Base-by-base conservation (phyloP, 2,888 invertebrate genomes). In the Lochmaea crataegi region DNA sequence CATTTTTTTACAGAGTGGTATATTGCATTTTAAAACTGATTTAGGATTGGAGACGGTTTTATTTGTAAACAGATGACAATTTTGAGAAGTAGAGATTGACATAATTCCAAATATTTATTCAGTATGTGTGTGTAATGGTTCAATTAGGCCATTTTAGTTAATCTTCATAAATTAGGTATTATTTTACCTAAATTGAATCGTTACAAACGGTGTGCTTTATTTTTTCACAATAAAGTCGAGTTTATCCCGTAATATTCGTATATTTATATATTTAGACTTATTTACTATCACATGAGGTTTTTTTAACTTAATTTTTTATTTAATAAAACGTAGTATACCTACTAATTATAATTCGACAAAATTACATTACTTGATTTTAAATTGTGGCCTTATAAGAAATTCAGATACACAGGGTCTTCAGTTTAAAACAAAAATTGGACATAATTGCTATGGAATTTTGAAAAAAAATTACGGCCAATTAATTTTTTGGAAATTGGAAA, bases 341-440 rank as follows among this genome's bases (percentile, higher is more conserved):
- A 68, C 68, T 63, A 68, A 68, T 68, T 63, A 42, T 22, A 32
- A 53, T 60, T 45, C 41, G 18, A 58, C 68, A 68, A 68, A 68
- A 68, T 68, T 68, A 63, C 63, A 68, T 68, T 68, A 63, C 68
- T 68, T 32, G 10, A 61, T 26, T 51, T 63, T 51, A 51, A 53
- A 68, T 68, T 68, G 68, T 68, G 68, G 68, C 68, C 68, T 68
- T 68, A 68, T 45, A 68, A 68, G 41, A 63, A 51, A 63, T 53
- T 68, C 61, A 68, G 68, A 68, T 68, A 68, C 67, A 66, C 57
- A 68, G 67, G 67, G 67, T 68, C 42, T 58, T 68, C 22, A 48
- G 56, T 42, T 32, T 6, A 14, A 58, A 58, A 14, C 11, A 58
- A 14, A 58, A 57, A 11, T 22, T 57, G 16, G 9, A 57, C 10